These are phyloP conservation scores for Sitophilus oryzae DNA, from an alignment of 1,140 invertebrate genomes.

Conservation along the genomic window DNA sequence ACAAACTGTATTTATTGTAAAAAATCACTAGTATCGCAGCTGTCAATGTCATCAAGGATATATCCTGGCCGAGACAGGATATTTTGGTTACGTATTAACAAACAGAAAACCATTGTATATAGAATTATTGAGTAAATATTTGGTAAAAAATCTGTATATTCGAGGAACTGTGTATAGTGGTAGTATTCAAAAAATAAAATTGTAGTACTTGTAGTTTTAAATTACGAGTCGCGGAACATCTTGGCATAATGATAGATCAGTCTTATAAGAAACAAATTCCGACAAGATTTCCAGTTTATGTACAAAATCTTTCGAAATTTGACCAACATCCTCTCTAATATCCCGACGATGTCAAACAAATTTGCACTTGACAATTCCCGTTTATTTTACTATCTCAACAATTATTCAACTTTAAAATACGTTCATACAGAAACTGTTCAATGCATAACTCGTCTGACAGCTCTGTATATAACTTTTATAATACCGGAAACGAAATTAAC, in stretches of 20 bases:
- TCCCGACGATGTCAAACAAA: too few relatives aligned
- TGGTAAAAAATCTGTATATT: slow-evolving; percentile 44
- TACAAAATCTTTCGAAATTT: slow-evolving; percentile 22
- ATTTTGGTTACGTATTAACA: slow-evolving; percentile 17
- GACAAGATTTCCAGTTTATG: slow-evolving; percentile 20
- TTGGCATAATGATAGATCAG: slow-evolving; percentile 45
- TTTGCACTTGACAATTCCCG: too few relatives aligned
- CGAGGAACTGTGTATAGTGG: slow-evolving; percentile 42
- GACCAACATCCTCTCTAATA: too few relatives aligned
- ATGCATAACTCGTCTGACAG: neutral
- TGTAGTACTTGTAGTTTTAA: slow-evolving; percentile 27
- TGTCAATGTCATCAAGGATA: slow-evolving; percentile 23
- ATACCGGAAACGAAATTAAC: too few relatives aligned
- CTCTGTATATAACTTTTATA: too few relatives aligned
- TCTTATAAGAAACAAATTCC: slow-evolving; percentile 38
- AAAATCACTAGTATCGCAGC: slow-evolving; percentile 43
- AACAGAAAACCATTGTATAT: slow-evolving; percentile 38
- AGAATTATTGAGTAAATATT: slow-evolving; percentile 39
- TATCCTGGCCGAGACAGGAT: slow-evolving; percentile 15
- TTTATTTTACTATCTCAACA: too few relatives aligned
- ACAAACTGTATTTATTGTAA: slow-evolving; percentile 34
- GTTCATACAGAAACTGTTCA: too few relatives aligned
- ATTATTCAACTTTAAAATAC: too few relatives aligned
- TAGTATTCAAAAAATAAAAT: slow-evolving; percentile 37
- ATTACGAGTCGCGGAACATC: too few relatives aligned